Evolutionary conservation across 64 coral and sea anemone genomes (phyloP), one percentile per base, ranked within the genome.

Genomic region (Montipora sp.): DNA sequence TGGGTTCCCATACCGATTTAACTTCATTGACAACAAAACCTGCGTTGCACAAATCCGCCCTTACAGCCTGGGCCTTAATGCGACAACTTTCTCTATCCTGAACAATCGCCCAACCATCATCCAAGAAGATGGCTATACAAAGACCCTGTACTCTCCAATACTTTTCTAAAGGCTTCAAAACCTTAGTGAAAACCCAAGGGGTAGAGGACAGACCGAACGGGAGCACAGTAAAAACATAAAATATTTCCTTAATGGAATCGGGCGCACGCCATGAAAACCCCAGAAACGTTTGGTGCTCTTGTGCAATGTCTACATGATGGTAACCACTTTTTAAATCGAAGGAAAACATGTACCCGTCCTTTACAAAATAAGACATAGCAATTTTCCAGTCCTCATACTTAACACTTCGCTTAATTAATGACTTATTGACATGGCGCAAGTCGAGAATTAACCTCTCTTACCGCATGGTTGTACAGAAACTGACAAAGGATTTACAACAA

Each of bases 21-120:
- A 3, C 73, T 59, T 72, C 68, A 22, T 71, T 71, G 16, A 71
- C 67, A 71, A 45, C 88, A 75, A 88, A 49, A 88, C 61, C 18
- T 22, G 67, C 67, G 67, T 71, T 79, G 15, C 47, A 93, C 83
- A 68, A 93, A 79, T 79, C 83, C 61, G 11, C 59, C 88, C 77
- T 93, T 71, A 93, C 84, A 45, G 75, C 77, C 46, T 19, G 59
- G 82, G 91, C 72, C 81, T 87, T 93, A 93, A 76, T 88, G 71
- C 71, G 86, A 88, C 86, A 88, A 88, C 86, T 76, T 59, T 88
- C 20, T 57, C 71, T 88, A 77, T 88, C 70, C 71, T 77, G 86
- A 88, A 57, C 53, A 57, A 57, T 57, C 53, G 53, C 0, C 53
- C 7, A 57, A 57, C 53, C 53, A 11, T 57, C 88, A 90, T 23